Conservation (phyloP, 2,888 invertebrate species). For the Hydraecia micacea region DNA sequence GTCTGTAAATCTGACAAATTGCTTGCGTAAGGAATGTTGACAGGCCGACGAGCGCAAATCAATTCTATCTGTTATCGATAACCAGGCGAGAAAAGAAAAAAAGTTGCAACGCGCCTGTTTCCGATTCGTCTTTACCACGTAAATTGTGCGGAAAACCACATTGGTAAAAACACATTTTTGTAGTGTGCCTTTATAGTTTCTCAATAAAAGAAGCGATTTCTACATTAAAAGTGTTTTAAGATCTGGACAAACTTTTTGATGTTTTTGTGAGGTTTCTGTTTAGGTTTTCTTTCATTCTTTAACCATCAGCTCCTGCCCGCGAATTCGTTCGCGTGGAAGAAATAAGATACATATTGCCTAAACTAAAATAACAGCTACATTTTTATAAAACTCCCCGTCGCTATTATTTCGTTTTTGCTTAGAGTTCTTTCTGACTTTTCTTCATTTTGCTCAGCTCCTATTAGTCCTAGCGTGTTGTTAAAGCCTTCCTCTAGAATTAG, state of each 20-base stretch:
- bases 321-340: too few relatives aligned
- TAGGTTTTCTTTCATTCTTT: too few relatives aligned
- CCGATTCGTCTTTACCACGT: constrained; percentile 17
- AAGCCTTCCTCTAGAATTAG: too few relatives aligned
- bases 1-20: constrained; percentile 61
- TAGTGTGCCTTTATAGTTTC: background rate
- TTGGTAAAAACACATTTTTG: background rate
- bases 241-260: background rate
- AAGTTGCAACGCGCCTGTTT: constrained; percentile 8
- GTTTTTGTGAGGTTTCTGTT: too few relatives aligned
- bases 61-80: constrained; percentile 47
- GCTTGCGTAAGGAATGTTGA: constrained; percentile 56
- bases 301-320: too few relatives aligned
- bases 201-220: background rate
- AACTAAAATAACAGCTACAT: too few relatives aligned
- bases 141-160: background rate
- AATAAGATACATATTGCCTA: too few relatives aligned
- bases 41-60: constrained; percentile 41
- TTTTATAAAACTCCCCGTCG: too few relatives aligned
- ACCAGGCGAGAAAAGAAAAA: constrained; percentile 19
- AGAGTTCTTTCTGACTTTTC: too few relatives aligned
- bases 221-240: background rate
- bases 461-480: too few relatives aligned
- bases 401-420: too few relatives aligned
- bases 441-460: too few relatives aligned